Conservation (phyloP, 2,888 invertebrate genomes). For the Microchrysa polita region DNA sequence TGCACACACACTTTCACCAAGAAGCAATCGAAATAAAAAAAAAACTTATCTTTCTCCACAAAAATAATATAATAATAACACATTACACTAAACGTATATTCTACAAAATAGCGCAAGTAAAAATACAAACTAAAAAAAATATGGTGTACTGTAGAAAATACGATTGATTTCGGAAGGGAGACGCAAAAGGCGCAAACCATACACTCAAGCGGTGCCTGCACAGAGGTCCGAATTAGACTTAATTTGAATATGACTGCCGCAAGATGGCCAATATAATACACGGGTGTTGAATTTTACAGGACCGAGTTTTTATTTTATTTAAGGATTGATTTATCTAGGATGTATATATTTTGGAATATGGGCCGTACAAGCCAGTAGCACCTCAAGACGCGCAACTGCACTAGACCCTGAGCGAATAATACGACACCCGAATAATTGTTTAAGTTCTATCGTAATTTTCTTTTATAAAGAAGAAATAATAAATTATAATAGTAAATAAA, state of each 20-base stretch:
- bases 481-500: constrained; percentile 24
- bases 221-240: no score
- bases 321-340: not conserved
- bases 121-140: constrained; percentile 25
- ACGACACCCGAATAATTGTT: not conserved
- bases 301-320: no score
- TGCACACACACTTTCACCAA: constrained; percentile 9
- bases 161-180: constrained; percentile 1
- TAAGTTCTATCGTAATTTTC: constrained; percentile 34
- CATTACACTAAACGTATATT: constrained; percentile 17
- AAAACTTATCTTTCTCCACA: constrained; percentile 24
- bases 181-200: not conserved
- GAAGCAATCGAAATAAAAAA: constrained; percentile 33
- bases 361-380: not conserved
- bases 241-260: not conserved
- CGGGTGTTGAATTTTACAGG: no score
- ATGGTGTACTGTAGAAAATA: constrained; percentile 28
- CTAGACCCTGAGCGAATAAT: not conserved
- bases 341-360: not conserved
- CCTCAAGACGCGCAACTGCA: not conserved
- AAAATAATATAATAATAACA: constrained; percentile 26
- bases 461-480: constrained; percentile 30
- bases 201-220: not conserved
- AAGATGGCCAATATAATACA: not conserved
- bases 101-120: constrained; percentile 20